A percentile compares a stretch with the other conserved stretches of the same genome.
Evolutionary conservation across 2,888 invertebrate genomes (phyloP).

Genomic region (Sturmia bella): DNA sequence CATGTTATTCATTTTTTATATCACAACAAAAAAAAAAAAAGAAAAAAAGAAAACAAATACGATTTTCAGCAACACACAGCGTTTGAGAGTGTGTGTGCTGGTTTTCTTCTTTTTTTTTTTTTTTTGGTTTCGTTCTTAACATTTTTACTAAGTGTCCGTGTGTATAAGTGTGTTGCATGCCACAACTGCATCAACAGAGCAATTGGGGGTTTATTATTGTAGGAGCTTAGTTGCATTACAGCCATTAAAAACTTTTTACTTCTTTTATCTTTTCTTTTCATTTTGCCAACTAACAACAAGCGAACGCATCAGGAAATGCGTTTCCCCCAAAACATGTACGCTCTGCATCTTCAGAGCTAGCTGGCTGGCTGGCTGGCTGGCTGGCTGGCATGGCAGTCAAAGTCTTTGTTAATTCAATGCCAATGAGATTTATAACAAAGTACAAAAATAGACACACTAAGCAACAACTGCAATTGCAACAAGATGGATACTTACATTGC

Average conservation of each 20-base stretch:
- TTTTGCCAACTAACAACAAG: slow-evolving; percentile 4
- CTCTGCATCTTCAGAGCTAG: slow-evolving; percentile 14
- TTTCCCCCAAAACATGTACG: slow-evolving; percentile 61
- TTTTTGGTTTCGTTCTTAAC: neutral
- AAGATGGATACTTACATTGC: slow-evolving; percentile 3
- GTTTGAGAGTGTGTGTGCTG: slow-evolving; percentile 46
- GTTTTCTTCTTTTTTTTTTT: too few relatives aligned
- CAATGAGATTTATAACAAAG: slow-evolving; percentile 66
- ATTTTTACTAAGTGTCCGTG: neutral
- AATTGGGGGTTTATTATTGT: slow-evolving; percentile 49
- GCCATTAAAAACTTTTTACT: slow-evolving; percentile 22
- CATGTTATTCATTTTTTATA: slow-evolving; percentile 40
- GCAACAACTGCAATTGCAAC: slow-evolving; percentile 26
- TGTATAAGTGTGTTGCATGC: slow-evolving; percentile 42
- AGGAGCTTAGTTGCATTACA: slow-evolving; percentile 36
- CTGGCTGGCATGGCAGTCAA: too few relatives aligned
- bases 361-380: neutral
- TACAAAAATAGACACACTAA: slow-evolving; percentile 54
- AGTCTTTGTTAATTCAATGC: slow-evolving; percentile 64
- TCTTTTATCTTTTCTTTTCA: slow-evolving; percentile 20
- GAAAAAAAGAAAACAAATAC: slow-evolving; percentile 18
- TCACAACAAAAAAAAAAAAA: too few relatives aligned
- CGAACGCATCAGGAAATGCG: slow-evolving; percentile 70
- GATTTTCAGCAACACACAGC: slow-evolving; percentile 10
- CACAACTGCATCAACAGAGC: slow-evolving; percentile 28